Evolutionary conservation across 1,140 invertebrate genomes (phyloP), one percentile per base, ranked within the genome.

Genomic region (Ostrea edulis): DNA sequence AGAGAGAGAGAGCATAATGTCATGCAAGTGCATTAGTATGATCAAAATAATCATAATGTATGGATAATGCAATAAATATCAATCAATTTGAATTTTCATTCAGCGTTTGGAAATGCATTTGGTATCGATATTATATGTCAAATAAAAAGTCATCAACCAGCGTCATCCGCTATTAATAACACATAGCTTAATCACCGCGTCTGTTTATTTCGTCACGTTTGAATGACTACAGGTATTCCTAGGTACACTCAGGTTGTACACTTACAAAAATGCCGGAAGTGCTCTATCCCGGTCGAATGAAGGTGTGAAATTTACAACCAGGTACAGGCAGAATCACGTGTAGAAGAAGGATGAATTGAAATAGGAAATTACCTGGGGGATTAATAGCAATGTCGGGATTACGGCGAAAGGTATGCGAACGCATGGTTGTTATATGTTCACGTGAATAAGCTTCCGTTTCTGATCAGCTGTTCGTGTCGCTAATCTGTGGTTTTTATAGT

Each of bases 101-200:
- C 35, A 44, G 35, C n/a, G n/a, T 44, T 44, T 44, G 35, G 35
- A 44, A 44, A 44, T 44, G 35, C 5, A 44, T 44, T 44, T 44
- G 35, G 5, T 44, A 44, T 44, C 5, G 35, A 44, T 5, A 44
- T 44, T 44, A 44, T 44, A 44, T 44, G 1, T 44, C 35, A 2
- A 44, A 1, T 44, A 2, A 17, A 5, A 14, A 20, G 1, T 17
- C 0, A 62, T 20, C 0, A 17, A 62, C n/a, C 7, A n/a, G 20
- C 55, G 55, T 62, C 55, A 62, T 62, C 55, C n/a, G 55, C 55
- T 62, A 62, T 62, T 62, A 62, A 62, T 62, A 62, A 62, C 55
- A 20, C 55, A 20, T 62, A 44, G 35, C 35, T 44, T 62, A 62
- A 62, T 62, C 58, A 62, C 0, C 14, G 25, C 68, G 22, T 77